Base-by-base conservation (phyloP, 2,888 invertebrate genomes). In the Ormia ochracea region DNA sequence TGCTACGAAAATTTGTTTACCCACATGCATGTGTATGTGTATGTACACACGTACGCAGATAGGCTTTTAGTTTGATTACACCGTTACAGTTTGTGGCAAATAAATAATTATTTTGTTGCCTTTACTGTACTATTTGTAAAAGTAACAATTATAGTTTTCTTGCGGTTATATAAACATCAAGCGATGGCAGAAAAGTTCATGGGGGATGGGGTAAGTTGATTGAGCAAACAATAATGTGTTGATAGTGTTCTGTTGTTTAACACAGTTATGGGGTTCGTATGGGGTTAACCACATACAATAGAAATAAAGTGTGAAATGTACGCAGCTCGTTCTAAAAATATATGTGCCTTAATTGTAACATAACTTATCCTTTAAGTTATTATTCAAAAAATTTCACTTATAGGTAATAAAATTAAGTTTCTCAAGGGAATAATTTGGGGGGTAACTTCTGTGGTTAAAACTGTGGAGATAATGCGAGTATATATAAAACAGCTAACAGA, bases 91-190 rank as follows among this genome's bases (percentile, higher is more conserved):
- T 33, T 33, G 56, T 41, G 9, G 54, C 4, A 31, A 28, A 66
- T 3, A 41, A 50, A 28, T 66, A 43, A 21, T 14, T 31, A 5
- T 19, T 19, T 41, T 54, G 9, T 43, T 45, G 7, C n/a, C n/a
- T n/a, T n/a, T n/a, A 6, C 33, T n/a, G 9, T 33, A 1, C 17
- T 43, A 33, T 72, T 43, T 52, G 52, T 54, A 63, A 72, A 72
- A 52, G 43, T 61, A 52, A 45, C 52, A 72, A 63, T 31, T 72
- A 63, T 43, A 63, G 23, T 54, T 61, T 70, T 61, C 52, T 63
- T 41, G 23, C 36, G 41, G 43, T 72, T 72, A 45, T 31, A 43
- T 45, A 54, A 72, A 52, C 52, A 72, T 72, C 31, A 63, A 63
- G 61, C 52, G 63, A 38, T 4, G 7, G 12, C 10, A 45, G 19